These are phyloP conservation scores for Ernsta delagoae DNA, from an alignment of 2,888 invertebrate genomes.

Conservation along the genomic window DNA sequence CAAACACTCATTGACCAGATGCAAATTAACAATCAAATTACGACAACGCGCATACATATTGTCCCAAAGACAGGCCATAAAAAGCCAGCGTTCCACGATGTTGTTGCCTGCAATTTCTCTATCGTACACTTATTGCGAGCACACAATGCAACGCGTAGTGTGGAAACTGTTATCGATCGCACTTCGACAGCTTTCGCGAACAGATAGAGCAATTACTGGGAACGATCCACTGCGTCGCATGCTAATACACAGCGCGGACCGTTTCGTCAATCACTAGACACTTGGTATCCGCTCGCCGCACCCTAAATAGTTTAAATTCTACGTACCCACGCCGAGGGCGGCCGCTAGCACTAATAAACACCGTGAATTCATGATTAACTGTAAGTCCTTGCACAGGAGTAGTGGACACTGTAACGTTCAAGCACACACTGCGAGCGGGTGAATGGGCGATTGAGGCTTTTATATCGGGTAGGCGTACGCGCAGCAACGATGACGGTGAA, in stretches of 20 bases:
- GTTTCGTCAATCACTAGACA: conserved; percentile 52
- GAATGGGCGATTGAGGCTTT: conserved; percentile 81
- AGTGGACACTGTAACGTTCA: conserved; percentile 81
- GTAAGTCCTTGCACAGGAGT: conserved; percentile 76
- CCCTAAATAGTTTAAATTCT: conserved; percentile 79
- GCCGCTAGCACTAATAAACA: conserved; percentile 86
- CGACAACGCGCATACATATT: conserved; percentile 5
- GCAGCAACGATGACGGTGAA: conserved; percentile 52
- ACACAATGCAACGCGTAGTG: conserved; percentile 43
- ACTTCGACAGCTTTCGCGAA: conserved; percentile 60
- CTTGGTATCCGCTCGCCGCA: conserved; percentile 50
- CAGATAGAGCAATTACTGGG: conserved; percentile 47
- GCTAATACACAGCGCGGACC: conserved; percentile 40
- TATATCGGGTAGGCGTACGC: conserved; percentile 78
- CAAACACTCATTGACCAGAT: conserved; percentile 16
- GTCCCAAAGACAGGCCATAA: conserved; percentile 9
- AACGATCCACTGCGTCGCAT: conserved; percentile 45
- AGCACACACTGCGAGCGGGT: conserved; percentile 84
- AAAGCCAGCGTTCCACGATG: conserved; percentile 18
- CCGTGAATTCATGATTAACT: conserved; percentile 82
- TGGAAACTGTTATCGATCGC: conserved; percentile 62
- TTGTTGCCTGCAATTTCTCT: conserved; percentile 21
- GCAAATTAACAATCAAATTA: conserved; percentile 13
- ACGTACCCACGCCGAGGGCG: conserved; percentile 89
- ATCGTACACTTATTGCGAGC: conserved; percentile 27